A percentile compares a stretch with the other conserved stretches of the same genome.
These are phyloP conservation scores for Zaprionus obscuricornis DNA, from an alignment of 2,888 invertebrate genomes.

Conservation along the genomic window DNA sequence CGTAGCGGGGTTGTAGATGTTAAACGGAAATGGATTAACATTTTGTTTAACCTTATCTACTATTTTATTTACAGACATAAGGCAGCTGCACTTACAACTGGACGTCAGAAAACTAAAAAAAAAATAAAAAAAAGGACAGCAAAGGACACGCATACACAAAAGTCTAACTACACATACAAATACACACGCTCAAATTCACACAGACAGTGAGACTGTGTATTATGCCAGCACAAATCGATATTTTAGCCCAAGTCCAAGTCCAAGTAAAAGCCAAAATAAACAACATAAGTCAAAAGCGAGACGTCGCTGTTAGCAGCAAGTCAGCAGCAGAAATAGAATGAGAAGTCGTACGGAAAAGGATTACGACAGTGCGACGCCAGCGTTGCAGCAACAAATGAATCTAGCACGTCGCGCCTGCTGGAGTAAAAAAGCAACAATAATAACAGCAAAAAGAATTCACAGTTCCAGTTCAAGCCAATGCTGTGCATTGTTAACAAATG, in stretches of 20 bases:
- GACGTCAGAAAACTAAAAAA: slow-evolving; percentile 12
- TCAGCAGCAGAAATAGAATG: slow-evolving; percentile 41
- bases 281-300: slow-evolving; percentile 39
- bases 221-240: slow-evolving; percentile 56
- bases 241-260: slow-evolving; percentile 35
- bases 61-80: slow-evolving; percentile 53
- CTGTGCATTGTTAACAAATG: slow-evolving; percentile 47
- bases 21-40: slow-evolving; percentile 11
- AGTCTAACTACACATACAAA: slow-evolving; percentile 11
- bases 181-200: neutral
- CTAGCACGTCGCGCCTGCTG: slow-evolving; percentile 89
- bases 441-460: neutral
- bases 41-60: slow-evolving; percentile 28
- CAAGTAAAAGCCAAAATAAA: slow-evolving; percentile 36
- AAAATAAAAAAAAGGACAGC: slow-evolving; percentile 15
- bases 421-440: slow-evolving; percentile 57
- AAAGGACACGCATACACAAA: no score
- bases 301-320: slow-evolving; percentile 13
- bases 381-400: slow-evolving; percentile 88
- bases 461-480: neutral
- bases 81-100: slow-evolving; percentile 18
- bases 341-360: slow-evolving; percentile 62
- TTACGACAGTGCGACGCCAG: slow-evolving; percentile 79
- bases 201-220: slow-evolving; percentile 33
- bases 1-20: neutral